Percentiles rank a stretch among this genome's conserved stretches.
These are phyloP conservation scores for Lepilemur ruficaudatus DNA, from an alignment of 2,797 vertebrate genomes.

Conservation along the genomic window DNA sequence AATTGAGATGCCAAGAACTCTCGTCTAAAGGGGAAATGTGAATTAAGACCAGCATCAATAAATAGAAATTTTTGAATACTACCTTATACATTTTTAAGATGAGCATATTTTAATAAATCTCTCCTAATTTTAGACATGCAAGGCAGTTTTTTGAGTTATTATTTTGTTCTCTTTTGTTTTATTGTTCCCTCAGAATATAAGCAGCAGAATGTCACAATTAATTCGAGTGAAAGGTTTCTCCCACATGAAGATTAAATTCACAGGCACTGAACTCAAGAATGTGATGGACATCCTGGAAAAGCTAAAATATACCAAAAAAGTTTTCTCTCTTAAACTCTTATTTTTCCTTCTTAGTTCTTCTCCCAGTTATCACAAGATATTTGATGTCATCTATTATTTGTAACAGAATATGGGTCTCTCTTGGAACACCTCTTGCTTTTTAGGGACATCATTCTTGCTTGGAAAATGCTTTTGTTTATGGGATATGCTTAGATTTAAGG, in stretches of 20 bases:
- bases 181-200: not conserved
- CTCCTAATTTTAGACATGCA: not conserved
- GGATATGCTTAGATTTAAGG: not conserved
- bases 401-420: not conserved
- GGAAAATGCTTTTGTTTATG: not conserved
- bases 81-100: not conserved
- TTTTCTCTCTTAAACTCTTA: not conserved
- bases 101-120: not conserved
- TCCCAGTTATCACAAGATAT: not conserved
- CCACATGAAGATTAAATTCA: not conserved
- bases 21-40: not conserved
- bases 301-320: not conserved
- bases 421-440: not conserved
- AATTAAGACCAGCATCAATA: slow-evolving; percentile 8
- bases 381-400: not conserved
- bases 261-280: not conserved
- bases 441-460: not conserved
- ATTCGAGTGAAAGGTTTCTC: not conserved
- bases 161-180: not conserved
- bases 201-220: not conserved
- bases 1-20: not conserved
- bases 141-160: not conserved
- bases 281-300: not conserved
- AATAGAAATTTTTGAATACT: not conserved
- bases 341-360: not conserved